phyloP scores from a whole-genome alignment of 2,113 vertebrate genomes.

The Coreoperca whiteheadi region DNA sequence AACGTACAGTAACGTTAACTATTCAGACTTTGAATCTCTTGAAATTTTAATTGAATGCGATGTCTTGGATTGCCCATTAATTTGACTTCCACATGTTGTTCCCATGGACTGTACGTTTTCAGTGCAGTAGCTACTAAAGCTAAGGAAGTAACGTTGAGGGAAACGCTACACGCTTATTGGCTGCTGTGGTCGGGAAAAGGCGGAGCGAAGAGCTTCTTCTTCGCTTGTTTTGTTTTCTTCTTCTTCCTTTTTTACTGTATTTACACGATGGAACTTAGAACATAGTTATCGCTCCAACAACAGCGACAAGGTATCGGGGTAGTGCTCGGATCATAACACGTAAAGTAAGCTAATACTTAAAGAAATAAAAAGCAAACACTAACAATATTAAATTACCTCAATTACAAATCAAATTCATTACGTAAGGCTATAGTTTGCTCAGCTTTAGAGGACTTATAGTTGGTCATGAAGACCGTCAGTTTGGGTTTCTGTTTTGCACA shows the following conservation, averaged over 20 bases:
- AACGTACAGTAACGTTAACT: background rate
- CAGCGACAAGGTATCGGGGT: too few relatives aligned
- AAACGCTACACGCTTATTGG: conserved; percentile 20
- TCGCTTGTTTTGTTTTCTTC: background rate
- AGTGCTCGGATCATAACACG: too few relatives aligned
- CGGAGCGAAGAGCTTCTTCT: conserved; percentile 1
- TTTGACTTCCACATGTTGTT: background rate
- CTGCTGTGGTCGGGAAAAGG: conserved; percentile 41
- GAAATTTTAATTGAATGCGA: background rate
- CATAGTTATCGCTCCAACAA: too few relatives aligned
- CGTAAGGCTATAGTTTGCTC: background rate
- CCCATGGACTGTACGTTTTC: background rate
- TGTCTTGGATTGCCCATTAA: background rate
- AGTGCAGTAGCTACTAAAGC: too few relatives aligned
- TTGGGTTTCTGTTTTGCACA: background rate
- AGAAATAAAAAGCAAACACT: background rate
- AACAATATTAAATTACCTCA: background rate
- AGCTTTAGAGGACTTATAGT: background rate
- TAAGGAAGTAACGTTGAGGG: conserved; percentile 32
- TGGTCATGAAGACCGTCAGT: background rate
- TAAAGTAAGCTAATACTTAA: background rate
- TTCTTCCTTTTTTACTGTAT: background rate
- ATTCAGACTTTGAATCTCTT: background rate
- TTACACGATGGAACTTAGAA: too few relatives aligned
- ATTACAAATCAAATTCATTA: background rate